These are phyloP conservation scores for Bufo gargarizans DNA, from an alignment of 2,113 vertebrate species.

Conservation along the genomic window DNA sequence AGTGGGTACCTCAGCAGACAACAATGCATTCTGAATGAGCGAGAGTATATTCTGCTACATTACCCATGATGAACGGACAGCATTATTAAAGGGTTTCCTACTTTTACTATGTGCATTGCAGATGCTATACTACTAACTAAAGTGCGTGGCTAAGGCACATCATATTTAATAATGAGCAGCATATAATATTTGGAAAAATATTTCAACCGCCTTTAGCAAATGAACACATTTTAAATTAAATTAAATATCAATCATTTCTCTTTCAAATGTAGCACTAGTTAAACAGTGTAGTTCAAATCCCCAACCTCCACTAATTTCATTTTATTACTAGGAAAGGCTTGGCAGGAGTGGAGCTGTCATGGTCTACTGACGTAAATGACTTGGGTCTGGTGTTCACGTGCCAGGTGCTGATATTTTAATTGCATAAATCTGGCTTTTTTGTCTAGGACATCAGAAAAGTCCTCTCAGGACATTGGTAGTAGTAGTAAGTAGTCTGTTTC, in stretches of 20 bases:
- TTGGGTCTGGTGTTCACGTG: constrained; percentile 22
- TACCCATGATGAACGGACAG: no score
- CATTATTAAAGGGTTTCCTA: no score
- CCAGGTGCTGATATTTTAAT: constrained; percentile 33
- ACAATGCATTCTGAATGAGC: no score
- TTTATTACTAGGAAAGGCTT: constrained; percentile 20
- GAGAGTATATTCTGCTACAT: no score
- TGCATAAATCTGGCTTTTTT: constrained; percentile 28
- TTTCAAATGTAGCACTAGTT: constrained; percentile 1
- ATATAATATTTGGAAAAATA: not conserved
- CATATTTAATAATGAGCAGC: not conserved
- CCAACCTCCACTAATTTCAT: constrained; percentile 5
- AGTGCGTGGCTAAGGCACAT: not conserved
- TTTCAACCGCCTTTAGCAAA: not conserved
- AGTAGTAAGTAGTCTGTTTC: not conserved
- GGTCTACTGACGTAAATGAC: constrained; percentile 30
- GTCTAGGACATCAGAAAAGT: not conserved
- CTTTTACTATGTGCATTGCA: no score
- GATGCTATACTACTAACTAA: not conserved
- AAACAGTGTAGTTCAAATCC: constrained; percentile 24
- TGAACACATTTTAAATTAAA: not conserved
- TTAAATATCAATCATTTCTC: not conserved
- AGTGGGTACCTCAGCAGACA: no score
- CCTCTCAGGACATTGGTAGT: constrained; percentile 11
- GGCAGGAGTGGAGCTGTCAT: constrained; percentile 26